Evolutionary conservation across 92 coral and sea anemone species (phyloP).

Genomic region (Muricea muricata): DNA sequence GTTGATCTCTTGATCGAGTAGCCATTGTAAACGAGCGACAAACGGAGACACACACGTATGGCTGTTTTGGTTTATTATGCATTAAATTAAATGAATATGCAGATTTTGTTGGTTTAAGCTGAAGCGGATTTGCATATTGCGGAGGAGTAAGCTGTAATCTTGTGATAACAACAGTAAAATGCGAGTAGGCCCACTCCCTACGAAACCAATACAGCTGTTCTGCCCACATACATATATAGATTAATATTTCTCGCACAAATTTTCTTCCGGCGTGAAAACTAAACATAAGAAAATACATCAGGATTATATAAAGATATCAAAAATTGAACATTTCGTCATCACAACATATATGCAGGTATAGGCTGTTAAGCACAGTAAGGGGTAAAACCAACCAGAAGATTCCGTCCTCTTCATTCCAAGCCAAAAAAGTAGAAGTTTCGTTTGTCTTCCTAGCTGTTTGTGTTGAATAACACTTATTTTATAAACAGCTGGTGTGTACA

Average conservation of each 20-base stretch:
- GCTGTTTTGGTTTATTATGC: slow-evolving; percentile 5
- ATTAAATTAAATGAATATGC: not conserved
- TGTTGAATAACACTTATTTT: no score
- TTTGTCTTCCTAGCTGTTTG: no score
- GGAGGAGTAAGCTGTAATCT: not conserved
- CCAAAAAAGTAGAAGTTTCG: no score
- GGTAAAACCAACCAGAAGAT: no score
- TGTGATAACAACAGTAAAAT: not conserved
- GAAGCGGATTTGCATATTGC: slow-evolving; percentile 19
- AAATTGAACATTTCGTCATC: not conserved
- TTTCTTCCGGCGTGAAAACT: not conserved
- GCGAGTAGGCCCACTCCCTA: not conserved
- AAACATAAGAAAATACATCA: not conserved
- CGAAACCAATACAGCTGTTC: not conserved
- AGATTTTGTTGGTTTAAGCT: not conserved
- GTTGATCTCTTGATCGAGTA: not conserved
- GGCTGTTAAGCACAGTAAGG: not conserved
- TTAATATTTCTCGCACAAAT: not conserved
- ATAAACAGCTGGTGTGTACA: no score
- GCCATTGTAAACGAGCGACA: not conserved
- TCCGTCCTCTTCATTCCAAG: no score
- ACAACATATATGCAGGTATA: not conserved
- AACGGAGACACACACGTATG: not conserved
- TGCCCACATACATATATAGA: not conserved
- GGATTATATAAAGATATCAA: not conserved